A percentile compares a stretch with the other conserved stretches of the same genome.
Evolutionary conservation across 2,888 invertebrate genomes (phyloP).

Genomic region (Amblyjoppa proteus): DNA sequence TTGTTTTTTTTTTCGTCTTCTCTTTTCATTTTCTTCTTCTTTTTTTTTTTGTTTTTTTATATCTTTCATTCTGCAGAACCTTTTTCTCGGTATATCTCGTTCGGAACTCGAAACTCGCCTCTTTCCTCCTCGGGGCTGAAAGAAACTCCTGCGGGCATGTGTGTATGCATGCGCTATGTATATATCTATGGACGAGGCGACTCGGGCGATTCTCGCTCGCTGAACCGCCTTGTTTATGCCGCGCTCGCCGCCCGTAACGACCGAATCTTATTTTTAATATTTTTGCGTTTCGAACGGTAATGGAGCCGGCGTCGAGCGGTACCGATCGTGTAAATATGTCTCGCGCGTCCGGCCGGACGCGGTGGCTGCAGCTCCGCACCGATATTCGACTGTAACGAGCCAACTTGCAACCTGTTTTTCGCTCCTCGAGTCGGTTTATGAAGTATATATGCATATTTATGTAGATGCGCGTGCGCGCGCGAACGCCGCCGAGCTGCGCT

Average conservation of each 20-base stretch:
- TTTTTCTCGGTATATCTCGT: constrained; percentile 33
- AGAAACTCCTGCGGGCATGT: constrained; percentile 25
- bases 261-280: constrained; percentile 57
- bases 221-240: constrained; percentile 45
- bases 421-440: background rate
- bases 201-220: constrained; percentile 2
- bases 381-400: constrained; percentile 27
- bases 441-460: background rate
- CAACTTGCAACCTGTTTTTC: constrained; percentile 41
- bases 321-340: constrained; percentile 56
- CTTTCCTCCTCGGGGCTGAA: constrained; percentile 36
- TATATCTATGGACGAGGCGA: constrained; percentile 17
- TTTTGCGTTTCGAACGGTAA: constrained; percentile 51
- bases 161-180: background rate
- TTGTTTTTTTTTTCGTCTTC: constrained; percentile 42
- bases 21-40: no score
- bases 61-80: constrained; percentile 16
- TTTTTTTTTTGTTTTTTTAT: constrained; percentile 23
- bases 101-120: background rate
- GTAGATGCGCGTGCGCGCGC: background rate
- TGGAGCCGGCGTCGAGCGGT: constrained; percentile 54
- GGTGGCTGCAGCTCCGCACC: background rate
- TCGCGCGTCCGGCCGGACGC: constrained; percentile 22
- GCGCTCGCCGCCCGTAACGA: constrained; percentile 21
- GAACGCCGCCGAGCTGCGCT: background rate